Conservation (phyloP, 2,797 vertebrate genomes). For the Eremophila alpestris region DNA sequence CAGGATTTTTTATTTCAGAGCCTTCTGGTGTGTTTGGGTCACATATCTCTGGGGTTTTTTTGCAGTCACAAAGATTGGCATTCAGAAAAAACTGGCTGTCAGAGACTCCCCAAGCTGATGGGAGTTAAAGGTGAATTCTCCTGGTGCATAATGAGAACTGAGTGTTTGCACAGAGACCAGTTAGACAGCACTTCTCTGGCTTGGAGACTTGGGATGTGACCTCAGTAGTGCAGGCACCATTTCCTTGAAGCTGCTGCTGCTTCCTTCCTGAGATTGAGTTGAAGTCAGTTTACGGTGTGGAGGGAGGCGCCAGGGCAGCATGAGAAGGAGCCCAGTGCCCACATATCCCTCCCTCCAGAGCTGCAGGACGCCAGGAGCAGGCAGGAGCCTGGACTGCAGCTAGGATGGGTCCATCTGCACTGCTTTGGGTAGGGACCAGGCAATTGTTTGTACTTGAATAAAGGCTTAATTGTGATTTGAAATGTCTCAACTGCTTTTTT, state of each 20-base stretch:
- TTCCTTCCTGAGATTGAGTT: not conserved
- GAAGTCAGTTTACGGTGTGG: accelerated
- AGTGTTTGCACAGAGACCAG: not conserved
- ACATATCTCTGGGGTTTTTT: not conserved
- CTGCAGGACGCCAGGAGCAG: not conserved
- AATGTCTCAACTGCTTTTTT: constrained; percentile 23
- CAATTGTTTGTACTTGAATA: constrained; percentile 58
- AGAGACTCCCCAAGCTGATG: not conserved
- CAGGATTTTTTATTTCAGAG: not conserved
- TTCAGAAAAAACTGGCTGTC: not conserved
- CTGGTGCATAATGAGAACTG: not conserved
- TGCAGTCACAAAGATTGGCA: not conserved
- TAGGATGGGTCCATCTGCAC: not conserved
- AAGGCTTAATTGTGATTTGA: constrained; percentile 45
- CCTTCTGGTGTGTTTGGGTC: not conserved
- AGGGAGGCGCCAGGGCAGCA: not conserved
- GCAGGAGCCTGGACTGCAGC: not conserved
- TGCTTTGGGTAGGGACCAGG: constrained; percentile 29
- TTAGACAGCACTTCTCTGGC: not conserved
- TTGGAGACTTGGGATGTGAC: not conserved
- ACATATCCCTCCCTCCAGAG: accelerated
- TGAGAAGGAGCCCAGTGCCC: not conserved
- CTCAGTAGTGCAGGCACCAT: not conserved
- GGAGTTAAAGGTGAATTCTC: not conserved
- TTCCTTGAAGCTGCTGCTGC: not conserved